Base-by-base conservation (phyloP, 2,797 vertebrate species). In the Siniperca undulata region DNA sequence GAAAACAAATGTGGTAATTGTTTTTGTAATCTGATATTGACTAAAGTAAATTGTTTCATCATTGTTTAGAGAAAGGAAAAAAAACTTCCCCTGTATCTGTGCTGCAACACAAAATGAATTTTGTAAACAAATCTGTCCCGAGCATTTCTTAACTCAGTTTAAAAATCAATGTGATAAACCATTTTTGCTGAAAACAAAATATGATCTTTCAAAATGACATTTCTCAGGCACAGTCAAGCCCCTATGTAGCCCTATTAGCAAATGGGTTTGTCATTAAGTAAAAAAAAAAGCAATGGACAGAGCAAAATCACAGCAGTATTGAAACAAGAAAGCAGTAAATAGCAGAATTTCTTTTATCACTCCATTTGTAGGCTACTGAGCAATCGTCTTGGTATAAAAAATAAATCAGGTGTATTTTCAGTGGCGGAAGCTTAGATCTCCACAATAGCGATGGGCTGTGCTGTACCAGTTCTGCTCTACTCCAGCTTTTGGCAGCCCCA, bases 11-110 rank as follows among this genome's bases (percentile, higher is more conserved):
- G 77, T 60, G 58, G 61, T 84, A 85, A 92, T 90, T 92, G 88
- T 90, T 90, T 88, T 75, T 67, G 78, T 86, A 84, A 90, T 91
- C 85, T 88, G 81, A 93, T 85, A 86, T 87, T 81, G 69, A 88
- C 80, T 86, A 62, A 60, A 83, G 78, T 88, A 58, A 88, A 89
- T 77, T 83, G 69, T 76, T 61, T 55, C 24, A 78, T 79, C 59
- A 60, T 69, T 82, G 74, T 75, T 69, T 36, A 30, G 55, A n/a
- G 52, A 66, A 74, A 75, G 22, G 44, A 1, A 34, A 20, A 62
- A 44, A 30, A 19, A 17, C 38, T 52, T 30, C 24, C 55, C 60
- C 20, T 24, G 27, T n/a, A 48, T 72, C 27, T 77, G 46, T 30
- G 16, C 56, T 24, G 69, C 59, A 48, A 48, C 52, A 60, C 34